phyloP scores from a whole-genome alignment of 2,888 invertebrate genomes.

The Agrotis ipsilon region DNA sequence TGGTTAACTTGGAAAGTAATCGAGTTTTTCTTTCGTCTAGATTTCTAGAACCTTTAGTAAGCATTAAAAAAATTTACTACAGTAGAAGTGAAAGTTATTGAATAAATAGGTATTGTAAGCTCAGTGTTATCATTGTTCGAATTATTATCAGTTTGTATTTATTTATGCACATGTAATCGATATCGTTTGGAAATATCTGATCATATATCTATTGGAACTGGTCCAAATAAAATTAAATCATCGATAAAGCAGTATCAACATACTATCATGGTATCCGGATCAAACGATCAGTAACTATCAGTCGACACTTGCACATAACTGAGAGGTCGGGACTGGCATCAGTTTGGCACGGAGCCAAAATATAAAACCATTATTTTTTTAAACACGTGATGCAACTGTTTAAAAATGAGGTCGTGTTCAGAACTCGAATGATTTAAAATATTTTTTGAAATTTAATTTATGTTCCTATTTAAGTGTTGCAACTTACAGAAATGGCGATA shows the following conservation, averaged over 20 bases:
- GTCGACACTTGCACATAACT: conserved; percentile 51
- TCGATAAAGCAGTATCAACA: conserved; percentile 29
- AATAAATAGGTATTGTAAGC: no score
- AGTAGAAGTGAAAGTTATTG: not conserved
- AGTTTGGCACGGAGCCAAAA: conserved; percentile 80
- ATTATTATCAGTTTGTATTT: not conserved
- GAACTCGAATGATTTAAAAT: conserved; percentile 45
- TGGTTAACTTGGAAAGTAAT: conserved; percentile 9
- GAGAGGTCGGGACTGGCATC: conserved; percentile 45
- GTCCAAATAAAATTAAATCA: not conserved
- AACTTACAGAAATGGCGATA: not conserved
- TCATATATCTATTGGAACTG: not conserved
- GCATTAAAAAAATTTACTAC: no score
- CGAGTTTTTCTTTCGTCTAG: not conserved
- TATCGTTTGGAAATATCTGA: conserved; percentile 2
- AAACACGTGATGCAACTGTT: conserved; percentile 73
- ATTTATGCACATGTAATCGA: not conserved
- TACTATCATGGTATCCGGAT: conserved; percentile 49
- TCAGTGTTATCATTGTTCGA: not conserved
- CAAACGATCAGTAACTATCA: conserved; percentile 61
- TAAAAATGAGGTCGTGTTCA: conserved; percentile 68
- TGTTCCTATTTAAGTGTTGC: not conserved
- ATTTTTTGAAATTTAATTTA: conserved; percentile 14
- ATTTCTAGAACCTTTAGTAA: not conserved
- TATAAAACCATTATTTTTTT: conserved; percentile 75